phyloP scores from a whole-genome alignment of 2,888 invertebrate genomes.

The Andrena bucephala region DNA sequence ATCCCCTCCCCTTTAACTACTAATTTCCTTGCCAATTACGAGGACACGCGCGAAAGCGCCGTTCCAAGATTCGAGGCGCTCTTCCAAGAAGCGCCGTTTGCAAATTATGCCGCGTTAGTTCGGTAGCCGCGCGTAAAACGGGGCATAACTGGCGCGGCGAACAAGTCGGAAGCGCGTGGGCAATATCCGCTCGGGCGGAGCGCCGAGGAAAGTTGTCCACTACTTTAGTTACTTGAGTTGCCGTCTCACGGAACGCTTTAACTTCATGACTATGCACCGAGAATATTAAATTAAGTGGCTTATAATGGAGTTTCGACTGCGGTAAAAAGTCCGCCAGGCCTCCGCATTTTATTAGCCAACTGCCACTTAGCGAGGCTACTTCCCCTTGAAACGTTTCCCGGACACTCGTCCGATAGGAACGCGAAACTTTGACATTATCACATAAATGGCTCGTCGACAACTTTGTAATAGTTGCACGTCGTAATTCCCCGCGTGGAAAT shows the following conservation, averaged over 20 bases:
- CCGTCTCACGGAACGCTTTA: slow-evolving; percentile 63
- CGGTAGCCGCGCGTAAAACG: slow-evolving; percentile 32
- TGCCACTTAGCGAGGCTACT: slow-evolving; percentile 6
- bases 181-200: slow-evolving; percentile 59
- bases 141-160: slow-evolving; percentile 40
- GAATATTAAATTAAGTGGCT: slow-evolving; percentile 66
- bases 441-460: too few relatives aligned
- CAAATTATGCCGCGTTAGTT: slow-evolving; percentile 44
- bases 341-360: slow-evolving; percentile 29
- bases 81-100: not conserved
- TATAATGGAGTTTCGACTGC: slow-evolving; percentile 60
- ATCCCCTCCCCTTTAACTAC: not conserved
- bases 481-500: too few relatives aligned
- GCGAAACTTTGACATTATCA: slow-evolving; percentile 5
- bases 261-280: slow-evolving; percentile 65
- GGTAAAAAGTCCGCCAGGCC: slow-evolving; percentile 30
- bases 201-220: slow-evolving; percentile 66
- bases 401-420: not conserved
- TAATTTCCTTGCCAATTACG: not conserved
- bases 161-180: slow-evolving; percentile 61
- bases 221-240: slow-evolving; percentile 56
- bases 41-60: not conserved
- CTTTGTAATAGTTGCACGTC: too few relatives aligned
- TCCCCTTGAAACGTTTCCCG: slow-evolving; percentile 4
- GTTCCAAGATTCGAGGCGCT: not conserved